These are phyloP conservation scores for Epinotia ramella DNA, from an alignment of 2,888 invertebrate species.

Conservation along the genomic window DNA sequence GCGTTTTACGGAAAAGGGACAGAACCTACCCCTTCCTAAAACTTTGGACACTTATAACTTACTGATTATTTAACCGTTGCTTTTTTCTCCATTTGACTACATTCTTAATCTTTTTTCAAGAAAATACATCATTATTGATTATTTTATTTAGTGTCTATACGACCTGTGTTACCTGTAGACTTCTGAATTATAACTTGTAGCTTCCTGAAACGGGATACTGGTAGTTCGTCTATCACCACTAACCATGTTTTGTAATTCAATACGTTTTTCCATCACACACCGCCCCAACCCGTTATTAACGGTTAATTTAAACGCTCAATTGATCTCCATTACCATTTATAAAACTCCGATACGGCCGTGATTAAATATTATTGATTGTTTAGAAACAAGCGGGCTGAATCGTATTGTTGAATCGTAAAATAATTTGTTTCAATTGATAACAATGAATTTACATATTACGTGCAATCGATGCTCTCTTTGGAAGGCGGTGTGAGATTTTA, in stretches of 20 bases:
- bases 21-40: too few species aligned
- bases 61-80: too few species aligned
- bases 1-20: too few species aligned
- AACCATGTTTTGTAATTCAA: slow-evolving; percentile 20
- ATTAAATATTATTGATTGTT: slow-evolving; percentile 80
- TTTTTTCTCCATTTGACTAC: too few species aligned
- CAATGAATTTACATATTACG: slow-evolving; percentile 65
- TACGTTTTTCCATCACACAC: slow-evolving; percentile 23
- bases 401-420: slow-evolving; percentile 71
- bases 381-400: slow-evolving; percentile 69
- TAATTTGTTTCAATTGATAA: slow-evolving; percentile 79
- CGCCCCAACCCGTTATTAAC: slow-evolving; percentile 52
- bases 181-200: too few species aligned
- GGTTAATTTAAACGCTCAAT: slow-evolving; percentile 81
- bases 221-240: neutral
- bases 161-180: too few species aligned
- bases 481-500: neutral
- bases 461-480: slow-evolving; percentile 36
- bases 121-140: too few species aligned
- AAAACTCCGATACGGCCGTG: slow-evolving; percentile 74
- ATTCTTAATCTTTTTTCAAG: too few species aligned
- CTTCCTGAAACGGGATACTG: neutral
- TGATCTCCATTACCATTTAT: slow-evolving; percentile 81
- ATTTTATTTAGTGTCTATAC: too few species aligned
- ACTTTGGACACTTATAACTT: too few species aligned